Evolutionary conservation across 1,140 invertebrate genomes (phyloP).

Genomic region (Calephelis nemesis): DNA sequence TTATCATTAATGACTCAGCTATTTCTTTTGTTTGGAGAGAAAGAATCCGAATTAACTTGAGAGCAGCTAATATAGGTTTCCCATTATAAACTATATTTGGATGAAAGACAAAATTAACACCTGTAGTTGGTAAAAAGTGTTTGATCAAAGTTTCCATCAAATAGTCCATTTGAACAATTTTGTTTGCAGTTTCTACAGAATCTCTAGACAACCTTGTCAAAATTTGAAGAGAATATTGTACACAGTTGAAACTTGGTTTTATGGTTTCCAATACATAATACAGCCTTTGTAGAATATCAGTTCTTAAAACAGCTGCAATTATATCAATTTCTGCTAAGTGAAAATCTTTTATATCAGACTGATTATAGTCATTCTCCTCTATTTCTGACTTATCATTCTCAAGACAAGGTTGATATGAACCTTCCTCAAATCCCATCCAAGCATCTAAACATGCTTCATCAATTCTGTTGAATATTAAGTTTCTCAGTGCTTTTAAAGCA

Average conservation of each 20-base stretch:
- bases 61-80: slow-evolving; percentile 69
- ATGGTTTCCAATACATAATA: slow-evolving; percentile 86
- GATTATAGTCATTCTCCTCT: slow-evolving; percentile 81
- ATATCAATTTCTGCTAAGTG: slow-evolving; percentile 89
- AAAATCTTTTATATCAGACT: slow-evolving; percentile 88
- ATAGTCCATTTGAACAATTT: slow-evolving; percentile 79
- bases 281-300: slow-evolving; percentile 86
- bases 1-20: slow-evolving; percentile 53
- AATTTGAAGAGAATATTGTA: slow-evolving; percentile 85
- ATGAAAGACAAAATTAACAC: slow-evolving; percentile 55
- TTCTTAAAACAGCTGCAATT: slow-evolving; percentile 85
- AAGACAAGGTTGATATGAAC: slow-evolving; percentile 82
- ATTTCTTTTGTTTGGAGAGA: slow-evolving; percentile 66
- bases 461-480: slow-evolving; percentile 86
- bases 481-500: slow-evolving; percentile 85
- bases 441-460: slow-evolving; percentile 89
- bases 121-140: slow-evolving; percentile 80
- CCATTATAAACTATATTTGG: slow-evolving; percentile 61
- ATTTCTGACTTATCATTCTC: slow-evolving; percentile 77
- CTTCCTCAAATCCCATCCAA: slow-evolving; percentile 84
- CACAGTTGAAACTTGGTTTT: slow-evolving; percentile 82
- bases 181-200: slow-evolving; percentile 80
- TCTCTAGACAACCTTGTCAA: slow-evolving; percentile 85
- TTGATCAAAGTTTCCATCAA: slow-evolving; percentile 80
- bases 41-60: slow-evolving; percentile 79